Conservation (phyloP, 2,888 invertebrate genomes). For the Agrochola lota region DNA sequence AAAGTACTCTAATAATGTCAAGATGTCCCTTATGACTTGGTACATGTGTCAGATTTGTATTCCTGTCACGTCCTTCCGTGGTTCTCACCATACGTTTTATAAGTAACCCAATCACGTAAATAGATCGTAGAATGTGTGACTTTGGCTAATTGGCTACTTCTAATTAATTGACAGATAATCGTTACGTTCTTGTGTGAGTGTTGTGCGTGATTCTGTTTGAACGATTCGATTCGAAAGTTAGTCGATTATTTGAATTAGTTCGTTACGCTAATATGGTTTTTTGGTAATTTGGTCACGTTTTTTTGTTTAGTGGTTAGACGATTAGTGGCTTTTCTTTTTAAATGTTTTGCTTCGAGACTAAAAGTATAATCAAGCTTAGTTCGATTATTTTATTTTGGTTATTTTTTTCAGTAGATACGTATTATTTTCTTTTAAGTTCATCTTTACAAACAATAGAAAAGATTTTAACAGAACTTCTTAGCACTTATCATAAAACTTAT, state of each 20-base stretch:
- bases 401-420: not conserved
- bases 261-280: conserved; percentile 39
- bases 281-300: conserved; percentile 59
- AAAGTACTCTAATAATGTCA: conserved; percentile 65
- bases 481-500: conserved; percentile 40
- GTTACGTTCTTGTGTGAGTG: conserved; percentile 61
- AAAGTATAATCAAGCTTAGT: not conserved
- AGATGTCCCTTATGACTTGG: conserved; percentile 45
- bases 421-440: not conserved
- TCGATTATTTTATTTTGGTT: not conserved
- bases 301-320: conserved; percentile 30
- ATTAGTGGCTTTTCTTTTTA: conserved; percentile 39
- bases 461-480: conserved; percentile 4
- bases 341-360: not conserved
- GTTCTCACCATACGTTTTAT: conserved; percentile 74
- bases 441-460: conserved; percentile 6
- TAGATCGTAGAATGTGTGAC: conserved; percentile 76
- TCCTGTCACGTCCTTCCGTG: conserved; percentile 72
- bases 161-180: conserved; percentile 79
- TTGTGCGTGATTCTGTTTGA: conserved; percentile 54
- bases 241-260: conserved; percentile 55
- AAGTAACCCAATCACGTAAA: conserved; percentile 80
- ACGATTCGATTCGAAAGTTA: conserved; percentile 56
- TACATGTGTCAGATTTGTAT: conserved; percentile 59
- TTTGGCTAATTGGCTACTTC: conserved; percentile 82